Evolutionary conservation across 1,140 invertebrate genomes (phyloP).

Genomic region (Psilanteris sp.): DNA sequence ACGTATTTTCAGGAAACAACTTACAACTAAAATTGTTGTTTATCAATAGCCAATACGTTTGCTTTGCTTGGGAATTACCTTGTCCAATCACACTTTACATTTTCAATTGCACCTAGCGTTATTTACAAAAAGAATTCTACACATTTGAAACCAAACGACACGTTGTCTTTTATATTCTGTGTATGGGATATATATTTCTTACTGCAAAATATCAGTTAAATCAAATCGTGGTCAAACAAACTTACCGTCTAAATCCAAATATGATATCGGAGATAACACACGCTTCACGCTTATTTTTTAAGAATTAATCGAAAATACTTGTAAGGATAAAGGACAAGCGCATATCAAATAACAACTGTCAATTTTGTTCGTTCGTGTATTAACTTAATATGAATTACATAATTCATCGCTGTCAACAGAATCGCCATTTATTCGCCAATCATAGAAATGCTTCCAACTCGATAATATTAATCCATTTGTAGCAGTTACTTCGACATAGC

Average conservation of each 20-base stretch:
- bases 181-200: conserved; percentile 15
- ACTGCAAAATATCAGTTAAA: conserved; percentile 21
- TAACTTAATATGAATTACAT: conserved; percentile 45
- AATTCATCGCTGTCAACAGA: conserved; percentile 38
- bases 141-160: conserved; percentile 28
- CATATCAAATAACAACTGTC: conserved; percentile 26
- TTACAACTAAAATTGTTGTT: conserved; percentile 2
- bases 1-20: conserved; percentile 7
- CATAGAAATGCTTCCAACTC: conserved; percentile 29
- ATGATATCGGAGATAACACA: conserved; percentile 41
- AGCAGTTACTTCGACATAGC: conserved; percentile 6
- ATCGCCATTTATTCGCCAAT: conserved; percentile 28
- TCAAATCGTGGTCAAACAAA: conserved; percentile 39
- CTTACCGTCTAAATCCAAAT: conserved; percentile 22
- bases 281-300: conserved; percentile 11
- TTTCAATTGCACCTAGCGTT: conserved; percentile 40
- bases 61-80: conserved; percentile 11
- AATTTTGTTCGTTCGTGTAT: conserved; percentile 17
- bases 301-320: conserved; percentile 37
- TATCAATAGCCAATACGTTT: conserved; percentile 5
- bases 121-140: conserved; percentile 48
- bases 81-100: conserved; percentile 45
- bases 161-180: conserved; percentile 43
- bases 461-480: conserved; percentile 22
- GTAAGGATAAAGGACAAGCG: conserved; percentile 33